phyloP scores from a whole-genome alignment of 2,797 vertebrate genomes.

The Ctenosaura bakeri region DNA sequence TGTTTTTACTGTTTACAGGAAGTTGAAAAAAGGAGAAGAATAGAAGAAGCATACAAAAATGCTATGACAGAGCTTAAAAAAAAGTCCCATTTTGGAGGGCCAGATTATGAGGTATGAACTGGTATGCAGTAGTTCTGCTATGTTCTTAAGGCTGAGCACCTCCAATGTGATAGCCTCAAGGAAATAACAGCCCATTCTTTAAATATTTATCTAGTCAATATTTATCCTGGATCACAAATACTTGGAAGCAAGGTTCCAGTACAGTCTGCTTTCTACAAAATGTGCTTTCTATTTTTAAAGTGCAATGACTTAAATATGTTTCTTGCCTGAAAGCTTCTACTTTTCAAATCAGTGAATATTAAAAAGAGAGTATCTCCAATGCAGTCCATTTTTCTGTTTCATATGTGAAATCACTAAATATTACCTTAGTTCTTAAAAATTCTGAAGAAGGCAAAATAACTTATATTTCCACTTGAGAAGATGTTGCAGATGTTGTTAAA shows the following conservation, averaged over 20 bases:
- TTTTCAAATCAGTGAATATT: background rate
- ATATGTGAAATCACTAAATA: background rate
- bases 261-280: background rate
- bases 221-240: constrained; percentile 29
- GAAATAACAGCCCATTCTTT: background rate
- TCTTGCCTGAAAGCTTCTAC: constrained; percentile 26
- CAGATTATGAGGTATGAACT: constrained; percentile 91
- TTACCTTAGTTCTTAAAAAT: background rate
- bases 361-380: background rate
- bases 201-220: background rate
- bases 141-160: background rate
- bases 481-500: no score
- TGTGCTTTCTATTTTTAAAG: background rate
- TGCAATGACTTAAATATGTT: background rate
- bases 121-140: background rate
- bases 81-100: constrained; percentile 94
- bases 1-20: constrained; percentile 82
- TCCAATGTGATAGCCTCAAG: background rate
- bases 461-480: background rate
- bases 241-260: background rate
- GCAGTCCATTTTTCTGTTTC: background rate
- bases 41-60: constrained; percentile 90
- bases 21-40: constrained; percentile 87
- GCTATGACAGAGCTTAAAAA: constrained; percentile 93
- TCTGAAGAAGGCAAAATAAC: background rate